These are phyloP conservation scores for Clanis bilineata DNA, from an alignment of 2,888 invertebrate genomes.

Conservation along the genomic window DNA sequence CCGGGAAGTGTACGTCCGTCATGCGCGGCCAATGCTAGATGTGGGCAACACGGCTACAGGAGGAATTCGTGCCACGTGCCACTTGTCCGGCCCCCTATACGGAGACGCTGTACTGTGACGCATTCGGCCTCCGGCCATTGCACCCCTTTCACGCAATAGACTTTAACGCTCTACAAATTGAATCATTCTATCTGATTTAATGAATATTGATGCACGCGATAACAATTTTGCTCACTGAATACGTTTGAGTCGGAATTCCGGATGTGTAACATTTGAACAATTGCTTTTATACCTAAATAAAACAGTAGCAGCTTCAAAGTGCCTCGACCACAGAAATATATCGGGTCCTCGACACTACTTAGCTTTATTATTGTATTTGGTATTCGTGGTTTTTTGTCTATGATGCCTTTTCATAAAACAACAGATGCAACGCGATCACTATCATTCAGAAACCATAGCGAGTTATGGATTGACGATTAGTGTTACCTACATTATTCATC, in stretches of 20 bases:
- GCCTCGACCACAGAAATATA: background rate
- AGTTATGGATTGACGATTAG: no score
- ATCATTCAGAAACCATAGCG: no score
- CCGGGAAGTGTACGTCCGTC: constrained; percentile 61
- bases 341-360: no score
- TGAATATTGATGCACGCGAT: constrained; percentile 57
- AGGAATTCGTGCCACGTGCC: constrained; percentile 72
- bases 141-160: constrained; percentile 75
- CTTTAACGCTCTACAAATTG: constrained; percentile 78
- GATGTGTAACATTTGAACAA: constrained; percentile 34
- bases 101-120: constrained; percentile 48
- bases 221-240: constrained; percentile 41
- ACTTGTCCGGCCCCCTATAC: constrained; percentile 47
- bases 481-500: no score
- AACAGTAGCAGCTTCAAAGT: background rate
- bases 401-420: no score
- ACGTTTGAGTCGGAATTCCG: constrained; percentile 46
- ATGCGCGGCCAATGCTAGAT: constrained; percentile 61
- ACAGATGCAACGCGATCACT: no score
- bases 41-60: constrained; percentile 63
- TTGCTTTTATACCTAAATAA: background rate
- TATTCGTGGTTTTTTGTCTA: no score
- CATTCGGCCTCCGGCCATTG: constrained; percentile 75
- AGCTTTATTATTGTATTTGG: no score
- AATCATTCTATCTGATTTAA: constrained; percentile 60